Evolutionary conservation across 2,797 vertebrate species (phyloP).

Genomic region (Florisuga fusca): DNA sequence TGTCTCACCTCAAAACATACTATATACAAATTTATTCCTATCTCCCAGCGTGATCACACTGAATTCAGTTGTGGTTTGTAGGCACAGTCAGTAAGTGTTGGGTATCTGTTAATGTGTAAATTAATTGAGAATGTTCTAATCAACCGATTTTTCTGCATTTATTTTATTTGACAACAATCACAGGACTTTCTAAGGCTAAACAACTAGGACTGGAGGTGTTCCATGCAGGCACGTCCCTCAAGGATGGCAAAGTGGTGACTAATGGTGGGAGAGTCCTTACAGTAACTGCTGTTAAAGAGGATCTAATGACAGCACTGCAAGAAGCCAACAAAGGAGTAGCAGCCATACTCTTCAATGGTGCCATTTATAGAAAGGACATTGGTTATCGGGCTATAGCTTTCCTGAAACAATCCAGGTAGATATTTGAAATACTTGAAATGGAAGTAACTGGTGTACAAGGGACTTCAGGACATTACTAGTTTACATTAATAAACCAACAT

Average conservation of each 20-base stretch:
- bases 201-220: conserved; percentile 90
- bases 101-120: fast-evolving
- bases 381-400: conserved; percentile 87
- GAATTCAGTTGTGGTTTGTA: not conserved
- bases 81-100: not conserved
- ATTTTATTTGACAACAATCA: not conserved
- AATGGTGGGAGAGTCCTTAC: conserved; percentile 92
- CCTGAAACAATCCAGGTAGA: conserved; percentile 88
- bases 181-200: conserved; percentile 85
- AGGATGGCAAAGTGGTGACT: conserved; percentile 84
- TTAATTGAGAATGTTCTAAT: not conserved
- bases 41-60: not conserved
- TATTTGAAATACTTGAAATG: conserved; percentile 20
- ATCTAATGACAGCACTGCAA: conserved; percentile 82
- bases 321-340: conserved; percentile 86
- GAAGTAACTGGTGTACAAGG: not conserved
- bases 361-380: conserved; percentile 90
- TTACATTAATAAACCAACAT: not conserved
- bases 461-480: not conserved
- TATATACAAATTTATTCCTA: not conserved
- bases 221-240: conserved; percentile 90
- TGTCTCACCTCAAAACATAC: not conserved
- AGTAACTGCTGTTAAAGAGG: conserved; percentile 84
- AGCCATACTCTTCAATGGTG: conserved; percentile 85
- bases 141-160: not conserved